Evolutionary conservation across 2,888 invertebrate species (phyloP), one percentile per base, ranked within the genome.

Genomic region (Pimpla rufipes): DNA sequence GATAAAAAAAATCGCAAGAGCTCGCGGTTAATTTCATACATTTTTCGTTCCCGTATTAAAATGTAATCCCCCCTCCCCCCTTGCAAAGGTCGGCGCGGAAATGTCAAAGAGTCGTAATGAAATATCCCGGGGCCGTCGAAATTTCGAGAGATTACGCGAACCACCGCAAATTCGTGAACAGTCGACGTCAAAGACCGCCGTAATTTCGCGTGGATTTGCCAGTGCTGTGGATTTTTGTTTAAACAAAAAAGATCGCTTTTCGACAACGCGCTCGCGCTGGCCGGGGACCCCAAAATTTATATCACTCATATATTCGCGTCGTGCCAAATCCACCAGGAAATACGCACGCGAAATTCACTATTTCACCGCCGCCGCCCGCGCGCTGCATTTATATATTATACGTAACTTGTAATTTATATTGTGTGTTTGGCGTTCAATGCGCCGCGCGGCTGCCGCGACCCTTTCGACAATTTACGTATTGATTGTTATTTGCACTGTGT

Each of bases 391-490:
- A 23, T 23, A 23, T 57, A 21, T 57, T 6, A 23, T n/a, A 47
- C 73, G 42, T 21, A 76, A 76, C 55, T 55, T 76, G 42, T 57
- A 37, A 68, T 67, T 76, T 45, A 67, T 68, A 62, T 77, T 16
- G 62, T 37, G 18, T 42, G 59, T 57, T 37, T 45, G n/a, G 35
- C 50, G 35, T 62, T 18, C n/a, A 66, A 66, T 45, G 42, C 23
- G 40, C 42, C 47, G 29, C 5, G 16, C 0, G 29, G 50, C 50
- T 7, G 37, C 18, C 16, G 11, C 29, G n/a, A 35, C 68, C 68
- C 68, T 47, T 70, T 16, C 77, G 50, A 77, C 37, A 47, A 70
- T 77, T 70, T 68, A 70, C 77, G 77, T 68, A 77, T 77, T 77
- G 67, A 77, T 77, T 68, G 76, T 68, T 77, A 77, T 68, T 77